Evolutionary conservation across 2,888 invertebrate genomes (phyloP), one percentile per base, ranked within the genome.

Genomic region (Magallana nippona): DNA sequence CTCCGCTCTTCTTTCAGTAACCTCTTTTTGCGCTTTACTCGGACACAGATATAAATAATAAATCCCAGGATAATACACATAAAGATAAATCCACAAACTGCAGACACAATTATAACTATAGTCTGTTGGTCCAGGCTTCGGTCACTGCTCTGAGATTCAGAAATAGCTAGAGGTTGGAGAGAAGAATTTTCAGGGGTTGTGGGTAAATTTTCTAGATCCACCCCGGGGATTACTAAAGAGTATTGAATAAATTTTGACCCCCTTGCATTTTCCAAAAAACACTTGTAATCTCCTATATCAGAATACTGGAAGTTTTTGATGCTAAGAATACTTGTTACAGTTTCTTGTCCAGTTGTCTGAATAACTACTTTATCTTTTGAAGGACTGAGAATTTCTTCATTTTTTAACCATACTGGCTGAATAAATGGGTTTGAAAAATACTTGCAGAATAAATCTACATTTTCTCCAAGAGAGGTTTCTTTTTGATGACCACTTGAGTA

Each of bases 261-360:
- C 10, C 90, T 87, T 58, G 88, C 89, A 78, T 92, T 92, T 83
- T 91, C 87, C 10, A 91, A 90, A 57, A 84, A 87, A 83, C 92
- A 92, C 56, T 89, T 88, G 60, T 92, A 92, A 27, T 88, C 86
- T 3, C 89, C 91, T 15, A 91, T 91, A 86, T 92, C 92, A 17
- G 86, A 84, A 44, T 90, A 85, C 57, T 87, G 83, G 83, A 92
- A 92, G 78, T 91, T 85, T 32, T 86, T 88, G 17, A 92, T 89
- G 78, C 85, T 80, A 32, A 92, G 83, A 56, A 86, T 84, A 85
- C 89, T 91, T 17, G 86, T 86, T 63, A 88, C 86, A 71, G 87
- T 87, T n/a, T 86, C 83, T 27, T 15, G 79, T 55, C 71, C 89
- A 80, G 81, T 86, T 62, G 81, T 87, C 77, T 78, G 83, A 44